Base-by-base conservation (phyloP, 2,113 vertebrate genomes). In the Serinus canaria region DNA sequence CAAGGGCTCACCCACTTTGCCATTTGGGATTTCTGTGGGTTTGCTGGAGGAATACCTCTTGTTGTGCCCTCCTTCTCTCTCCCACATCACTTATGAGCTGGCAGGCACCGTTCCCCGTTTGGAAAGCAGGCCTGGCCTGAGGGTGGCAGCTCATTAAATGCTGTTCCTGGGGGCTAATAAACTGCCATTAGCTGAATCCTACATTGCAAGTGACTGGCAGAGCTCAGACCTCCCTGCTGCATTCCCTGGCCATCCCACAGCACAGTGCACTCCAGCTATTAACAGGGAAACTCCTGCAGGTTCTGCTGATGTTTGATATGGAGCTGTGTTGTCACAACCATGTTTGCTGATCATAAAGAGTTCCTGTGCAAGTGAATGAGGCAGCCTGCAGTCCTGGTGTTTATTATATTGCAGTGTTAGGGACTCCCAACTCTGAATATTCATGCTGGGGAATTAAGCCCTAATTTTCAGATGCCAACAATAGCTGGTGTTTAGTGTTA, bases 261-360 rank as follows among this genome's bases (percentile, higher is more conserved):
- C 92, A 91, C 5, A 3, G 27, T 70, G 82, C 63, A 37, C 68
- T 67, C 75, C 79, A 90, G 75, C 78, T 95, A 94, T 90, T 93
- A 85, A 63, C 72, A 80, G 20, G 49, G 59, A 90, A 94, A 90
- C 2, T 7, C 91, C 76, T 53, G 73, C 75, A 87, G 85, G 91
- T 92, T 96, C 92, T 88, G 89, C 70, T 89, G 60, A 89, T 97
- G 87, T 53, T 91, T 92, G 87, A 94, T 90, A 92, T 7, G 95
- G 74, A 56, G 83, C 55, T 58, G 30, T 6, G 76, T 49, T 80
- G 89, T 88, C 53, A 96, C 84, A 97, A 49, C 43, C 91, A 22
- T 12, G 94, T 94, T 95, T 94, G 69, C 83, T 86, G 52, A 72
- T 70, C 95, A 96, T 73, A 91, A 91, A 55, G 15, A 19, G 81